Evolutionary conservation across 2,888 invertebrate genomes (phyloP).

Genomic region (Phalangium opilio): DNA sequence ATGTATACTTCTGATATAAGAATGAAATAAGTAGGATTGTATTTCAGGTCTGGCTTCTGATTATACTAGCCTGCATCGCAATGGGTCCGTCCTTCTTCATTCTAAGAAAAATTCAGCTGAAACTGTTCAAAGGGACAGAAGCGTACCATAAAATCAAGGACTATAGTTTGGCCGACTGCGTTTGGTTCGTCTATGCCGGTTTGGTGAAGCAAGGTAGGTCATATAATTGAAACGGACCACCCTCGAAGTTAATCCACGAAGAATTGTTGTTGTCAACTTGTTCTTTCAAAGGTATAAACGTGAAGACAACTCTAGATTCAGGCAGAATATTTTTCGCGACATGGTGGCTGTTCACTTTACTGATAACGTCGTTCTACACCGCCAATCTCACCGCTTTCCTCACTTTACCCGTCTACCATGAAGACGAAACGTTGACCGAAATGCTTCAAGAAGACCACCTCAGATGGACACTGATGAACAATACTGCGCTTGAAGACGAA

Average conservation of each 20-base stretch:
- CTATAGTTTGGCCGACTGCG: constrained; percentile 4
- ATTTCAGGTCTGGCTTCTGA: neutral
- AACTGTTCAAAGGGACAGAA: neutral
- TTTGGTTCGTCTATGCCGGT: constrained; percentile 10
- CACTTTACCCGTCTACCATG: neutral
- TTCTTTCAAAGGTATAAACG: neutral
- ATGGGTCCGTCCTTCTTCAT: neutral
- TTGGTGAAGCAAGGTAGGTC: constrained; percentile 11
- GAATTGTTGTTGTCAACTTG: no score
- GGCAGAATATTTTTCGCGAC: neutral
- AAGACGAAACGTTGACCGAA: no score
- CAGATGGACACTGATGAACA: no score
- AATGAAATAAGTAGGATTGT: no score
- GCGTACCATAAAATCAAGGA: neutral
- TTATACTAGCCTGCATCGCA: neutral
- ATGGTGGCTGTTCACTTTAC: neutral
- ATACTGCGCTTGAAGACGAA: no score
- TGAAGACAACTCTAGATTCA: neutral
- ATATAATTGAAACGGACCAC: no score
- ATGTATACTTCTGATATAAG: no score
- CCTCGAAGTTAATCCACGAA: no score
- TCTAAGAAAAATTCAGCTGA: neutral
- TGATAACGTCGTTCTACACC: neutral
- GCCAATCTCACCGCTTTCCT: neutral
- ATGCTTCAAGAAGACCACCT: no score